phyloP scores from a whole-genome alignment of 2,113 vertebrate genomes.

The Campylomormyrus numenius region DNA sequence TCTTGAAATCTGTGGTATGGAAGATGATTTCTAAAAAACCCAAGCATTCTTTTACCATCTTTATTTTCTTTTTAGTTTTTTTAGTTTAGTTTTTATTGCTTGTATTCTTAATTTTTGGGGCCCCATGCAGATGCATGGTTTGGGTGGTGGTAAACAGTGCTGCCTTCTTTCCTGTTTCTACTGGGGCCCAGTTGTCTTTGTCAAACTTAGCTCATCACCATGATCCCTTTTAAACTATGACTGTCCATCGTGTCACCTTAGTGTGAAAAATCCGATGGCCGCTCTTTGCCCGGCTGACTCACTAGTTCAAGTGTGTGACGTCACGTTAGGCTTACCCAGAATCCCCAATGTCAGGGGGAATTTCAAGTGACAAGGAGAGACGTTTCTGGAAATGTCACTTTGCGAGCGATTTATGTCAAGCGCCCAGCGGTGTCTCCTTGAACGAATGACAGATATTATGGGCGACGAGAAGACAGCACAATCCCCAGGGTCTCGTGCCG shows the following conservation, averaged over 20 bases:
- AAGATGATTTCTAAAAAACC: not conserved
- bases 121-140: not conserved
- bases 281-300: not conserved
- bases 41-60: not conserved
- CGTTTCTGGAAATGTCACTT: slow-evolving; percentile 43
- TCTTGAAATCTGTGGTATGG: not conserved
- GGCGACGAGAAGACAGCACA: not conserved
- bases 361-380: slow-evolving; percentile 37
- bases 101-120: not conserved
- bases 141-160: not conserved
- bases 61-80: not conserved
- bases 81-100: not conserved
- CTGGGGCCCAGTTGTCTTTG: not conserved
- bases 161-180: not conserved
- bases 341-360: slow-evolving; percentile 24
- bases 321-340: slow-evolving; percentile 19
- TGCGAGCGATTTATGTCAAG: slow-evolving; percentile 43
- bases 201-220: not conserved
- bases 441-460: slow-evolving; percentile 11
- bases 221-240: not conserved
- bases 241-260: not conserved
- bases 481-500: not conserved
- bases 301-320: not conserved
- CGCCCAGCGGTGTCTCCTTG: slow-evolving; percentile 23
- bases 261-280: not conserved